A percentile compares a stretch with the other conserved stretches of the same genome.
Conservation (phyloP, 2,888 invertebrate genomes). For the Lithophane socia region DNA sequence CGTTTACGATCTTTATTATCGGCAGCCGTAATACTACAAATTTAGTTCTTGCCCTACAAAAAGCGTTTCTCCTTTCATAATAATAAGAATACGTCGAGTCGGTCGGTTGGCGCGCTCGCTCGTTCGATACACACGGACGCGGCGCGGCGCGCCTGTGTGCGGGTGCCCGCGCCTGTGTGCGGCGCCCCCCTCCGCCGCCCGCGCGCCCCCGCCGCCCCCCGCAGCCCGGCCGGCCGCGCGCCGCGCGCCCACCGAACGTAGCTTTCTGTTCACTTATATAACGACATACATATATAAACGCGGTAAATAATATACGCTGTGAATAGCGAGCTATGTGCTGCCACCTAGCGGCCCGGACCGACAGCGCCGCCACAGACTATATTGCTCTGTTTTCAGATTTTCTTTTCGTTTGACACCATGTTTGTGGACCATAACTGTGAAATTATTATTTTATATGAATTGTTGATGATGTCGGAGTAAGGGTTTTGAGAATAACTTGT, state of each 20-base stretch:
- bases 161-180: not conserved
- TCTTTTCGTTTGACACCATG: slow-evolving; percentile 77
- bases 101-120: slow-evolving; percentile 87
- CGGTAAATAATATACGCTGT: slow-evolving; percentile 89
- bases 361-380: slow-evolving; percentile 78
- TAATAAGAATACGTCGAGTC: slow-evolving; percentile 92
- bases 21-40: slow-evolving; percentile 88
- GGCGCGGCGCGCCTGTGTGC: slow-evolving; percentile 72
- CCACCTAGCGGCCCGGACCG: slow-evolving; percentile 87
- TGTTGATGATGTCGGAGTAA: slow-evolving; percentile 49
- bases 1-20: slow-evolving; percentile 89
- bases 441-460: slow-evolving; percentile 59
- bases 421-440: slow-evolving; percentile 74
- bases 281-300: slow-evolving; percentile 86
- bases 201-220: slow-evolving; percentile 56
- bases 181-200: slow-evolving; percentile 51
- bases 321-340: slow-evolving; percentile 89
- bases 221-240: slow-evolving; percentile 63
- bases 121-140: slow-evolving; percentile 86
- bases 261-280: slow-evolving; percentile 91
- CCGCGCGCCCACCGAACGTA: slow-evolving; percentile 78
- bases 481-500: slow-evolving; percentile 28
- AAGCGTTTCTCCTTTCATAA: slow-evolving; percentile 91
- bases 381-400: slow-evolving; percentile 81
- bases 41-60: slow-evolving; percentile 91